Conservation (phyloP, 2,888 invertebrate genomes). For the Stenurella melanura region DNA sequence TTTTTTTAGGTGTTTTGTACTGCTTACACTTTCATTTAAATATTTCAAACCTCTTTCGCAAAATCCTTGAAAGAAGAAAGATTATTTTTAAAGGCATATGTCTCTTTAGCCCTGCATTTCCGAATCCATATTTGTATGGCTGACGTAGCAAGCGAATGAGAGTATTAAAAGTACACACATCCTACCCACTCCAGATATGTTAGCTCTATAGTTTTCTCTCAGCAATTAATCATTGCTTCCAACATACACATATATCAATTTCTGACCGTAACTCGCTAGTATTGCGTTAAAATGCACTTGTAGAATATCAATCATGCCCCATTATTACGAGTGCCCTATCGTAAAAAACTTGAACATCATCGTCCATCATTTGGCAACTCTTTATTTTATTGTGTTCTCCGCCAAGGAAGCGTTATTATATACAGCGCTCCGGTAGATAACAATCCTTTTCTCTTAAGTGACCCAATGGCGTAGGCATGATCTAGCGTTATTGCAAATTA, state of each 20-base stretch:
- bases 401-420: slow-evolving; percentile 14
- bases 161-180: no score
- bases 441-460: slow-evolving; percentile 4
- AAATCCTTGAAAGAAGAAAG: no score
- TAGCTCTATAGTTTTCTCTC: slow-evolving; percentile 17
- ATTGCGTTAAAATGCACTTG: slow-evolving; percentile 45
- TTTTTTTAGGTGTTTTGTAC: no score
- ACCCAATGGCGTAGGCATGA: slow-evolving; percentile 37
- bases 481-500: slow-evolving; percentile 52
- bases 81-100: no score
- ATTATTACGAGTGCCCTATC: slow-evolving; percentile 42
- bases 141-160: no score
- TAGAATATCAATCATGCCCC: slow-evolving; percentile 50
- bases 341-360: slow-evolving; percentile 51
- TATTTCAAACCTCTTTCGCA: no score
- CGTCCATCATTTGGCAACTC: slow-evolving; percentile 52
- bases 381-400: slow-evolving; percentile 44
- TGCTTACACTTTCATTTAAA: no score
- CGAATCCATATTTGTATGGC: no score
- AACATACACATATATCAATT: slow-evolving; percentile 47
- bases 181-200: neutral
- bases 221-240: slow-evolving; percentile 43
- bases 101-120: no score
- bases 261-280: slow-evolving; percentile 38
- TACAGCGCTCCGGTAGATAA: slow-evolving; percentile 29